A percentile compares a stretch with the other conserved stretches of the same genome.
These are phyloP conservation scores for Phrynocephalus forsythii DNA, from an alignment of 2,797 vertebrate species.

Conservation along the genomic window DNA sequence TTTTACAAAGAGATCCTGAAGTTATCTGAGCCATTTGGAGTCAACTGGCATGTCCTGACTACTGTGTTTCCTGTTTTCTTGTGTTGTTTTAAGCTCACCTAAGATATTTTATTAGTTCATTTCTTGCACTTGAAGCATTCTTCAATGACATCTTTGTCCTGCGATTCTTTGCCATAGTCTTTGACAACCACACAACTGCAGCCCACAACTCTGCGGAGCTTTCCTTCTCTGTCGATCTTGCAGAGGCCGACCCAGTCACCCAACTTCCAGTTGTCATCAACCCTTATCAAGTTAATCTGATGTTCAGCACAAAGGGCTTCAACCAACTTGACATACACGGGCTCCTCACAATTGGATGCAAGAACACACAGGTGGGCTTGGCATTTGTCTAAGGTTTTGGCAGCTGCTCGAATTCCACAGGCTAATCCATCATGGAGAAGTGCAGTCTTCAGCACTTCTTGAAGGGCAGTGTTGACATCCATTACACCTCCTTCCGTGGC, in stretches of 20 bases:
- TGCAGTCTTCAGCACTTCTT: constrained; percentile 87
- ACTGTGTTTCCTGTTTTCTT: too few relatives aligned
- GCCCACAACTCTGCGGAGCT: constrained; percentile 97
- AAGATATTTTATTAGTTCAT: constrained; percentile 87
- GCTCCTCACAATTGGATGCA: constrained; percentile 96
- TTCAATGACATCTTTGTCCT: constrained; percentile 99
- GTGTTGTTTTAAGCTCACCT: not conserved
- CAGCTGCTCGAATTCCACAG: constrained; percentile 96
- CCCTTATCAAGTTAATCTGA: constrained; percentile 99
- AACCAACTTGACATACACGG: constrained; percentile 96
- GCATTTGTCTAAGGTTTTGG: constrained; percentile 98
- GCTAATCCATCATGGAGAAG: constrained; percentile 89
- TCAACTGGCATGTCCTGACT: too few relatives aligned
- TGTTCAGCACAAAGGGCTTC: constrained; percentile 98
- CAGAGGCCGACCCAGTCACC: constrained; percentile 99
- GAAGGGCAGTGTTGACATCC: constrained; percentile 98
- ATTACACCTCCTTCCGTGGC: constrained; percentile 91
- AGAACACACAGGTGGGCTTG: constrained; percentile 98
- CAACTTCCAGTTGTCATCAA: constrained; percentile 98
- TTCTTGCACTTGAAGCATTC: constrained; percentile 99
- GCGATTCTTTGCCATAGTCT: constrained; percentile 99
- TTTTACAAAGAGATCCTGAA: too few relatives aligned
- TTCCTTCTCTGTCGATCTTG: constrained; percentile 98
- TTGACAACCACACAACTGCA: constrained; percentile 99
- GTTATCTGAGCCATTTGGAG: too few relatives aligned